Base-by-base conservation (phyloP, 2,113 vertebrate species). In the Macrotus californicus region DNA sequence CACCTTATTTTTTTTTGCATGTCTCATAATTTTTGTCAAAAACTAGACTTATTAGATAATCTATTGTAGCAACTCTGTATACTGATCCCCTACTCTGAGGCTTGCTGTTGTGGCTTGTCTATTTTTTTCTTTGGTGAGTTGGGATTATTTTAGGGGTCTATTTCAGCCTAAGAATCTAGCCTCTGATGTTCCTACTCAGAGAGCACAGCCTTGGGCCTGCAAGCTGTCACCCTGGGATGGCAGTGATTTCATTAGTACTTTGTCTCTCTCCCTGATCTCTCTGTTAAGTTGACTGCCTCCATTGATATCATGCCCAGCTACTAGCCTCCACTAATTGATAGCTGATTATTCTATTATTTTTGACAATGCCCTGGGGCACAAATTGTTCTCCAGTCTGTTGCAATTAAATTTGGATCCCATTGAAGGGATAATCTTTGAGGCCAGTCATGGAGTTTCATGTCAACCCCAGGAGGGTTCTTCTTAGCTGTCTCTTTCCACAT, bases 291-390 rank as follows among this genome's bases (percentile, higher is more conserved):
- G 19, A 81, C 84, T 70, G 31, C 31, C 66, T 95, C 85, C 89
- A 86, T n/a, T 50, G 59, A 41, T 67, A 86, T 59, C 43, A 89
- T 46, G 41, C 31, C 88, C 43, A 54, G 82, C 50, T 86, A 91
- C 85, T 76, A 89, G 84, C 56, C 73, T 73, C 79, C 48, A 64
- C 79, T 95, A 95, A 95, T 94, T 94, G 72, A 52, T 81, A 18
- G 34, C 50, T 96, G 81, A 95, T 95, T 95, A 54, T 61, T 69
- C 52, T 94, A 94, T 70, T 81, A 92, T 94, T 94, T 91, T 92
- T 89, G 56, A 95, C 84, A 95, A 67, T 89, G 50, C 88, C 83
- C 64, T 43, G 11, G 75, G 79, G 84, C 56, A 39, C 48, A 80
- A 85, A 85, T 92, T 94, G 66, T n/a, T 88, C 84, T 66, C 89